A percentile compares a stretch with the other conserved stretches of the same genome.
Conservation (phyloP, 2,797 vertebrate genomes). For the Bufotes viridis region DNA sequence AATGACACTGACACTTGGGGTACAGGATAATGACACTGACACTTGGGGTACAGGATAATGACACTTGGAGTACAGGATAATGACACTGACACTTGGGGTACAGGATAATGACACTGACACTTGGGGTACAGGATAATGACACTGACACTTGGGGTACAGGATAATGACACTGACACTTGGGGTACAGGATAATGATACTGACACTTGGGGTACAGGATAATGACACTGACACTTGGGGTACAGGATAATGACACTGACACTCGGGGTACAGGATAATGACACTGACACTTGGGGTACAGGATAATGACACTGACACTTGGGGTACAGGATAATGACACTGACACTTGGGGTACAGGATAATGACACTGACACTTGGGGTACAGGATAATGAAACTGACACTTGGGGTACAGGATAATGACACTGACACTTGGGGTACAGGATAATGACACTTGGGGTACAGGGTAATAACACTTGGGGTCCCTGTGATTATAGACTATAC, state of each 20-base stretch:
- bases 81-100: neutral
- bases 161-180: neutral
- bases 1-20: neutral
- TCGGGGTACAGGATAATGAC: too few species aligned
- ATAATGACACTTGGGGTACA: neutral
- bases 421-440: constrained; percentile 8
- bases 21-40: neutral
- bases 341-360: neutral
- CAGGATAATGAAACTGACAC: neutral
- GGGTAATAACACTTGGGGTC: neutral
- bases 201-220: constrained; percentile 6
- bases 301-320: neutral
- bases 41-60: neutral
- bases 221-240: neutral
- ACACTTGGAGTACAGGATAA: neutral
- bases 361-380: neutral
- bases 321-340: neutral
- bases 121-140: too few species aligned
- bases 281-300: neutral
- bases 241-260: neutral
- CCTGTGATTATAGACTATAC: too few species aligned
- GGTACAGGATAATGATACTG: neutral
- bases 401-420: neutral
- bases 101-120: neutral
- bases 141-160: neutral